Percentiles rank a stretch among this genome's conserved stretches.
These are phyloP conservation scores for Hyposoter dolosus DNA, from an alignment of 2,888 invertebrate species.

Conservation along the genomic window DNA sequence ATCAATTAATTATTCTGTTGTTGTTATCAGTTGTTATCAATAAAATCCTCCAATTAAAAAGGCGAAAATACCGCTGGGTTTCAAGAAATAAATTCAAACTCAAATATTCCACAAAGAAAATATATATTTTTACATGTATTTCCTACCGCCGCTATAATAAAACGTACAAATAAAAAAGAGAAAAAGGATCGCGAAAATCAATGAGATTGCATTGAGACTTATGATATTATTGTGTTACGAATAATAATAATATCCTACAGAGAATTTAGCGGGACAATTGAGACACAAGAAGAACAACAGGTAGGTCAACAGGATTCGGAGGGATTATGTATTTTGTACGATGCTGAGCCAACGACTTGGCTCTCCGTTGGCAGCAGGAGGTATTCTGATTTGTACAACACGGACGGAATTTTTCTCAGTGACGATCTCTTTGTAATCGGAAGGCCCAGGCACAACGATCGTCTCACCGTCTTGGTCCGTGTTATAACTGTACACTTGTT, in stretches of 20 bases:
- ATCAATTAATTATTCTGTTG: no score
- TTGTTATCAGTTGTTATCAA: no score
- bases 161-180: background rate
- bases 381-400: conserved; percentile 82
- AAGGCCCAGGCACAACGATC: conserved; percentile 80
- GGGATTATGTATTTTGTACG: conserved; percentile 78
- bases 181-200: background rate
- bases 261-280: background rate
- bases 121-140: background rate
- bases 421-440: conserved; percentile 79
- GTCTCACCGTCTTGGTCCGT: conserved; percentile 78
- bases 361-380: conserved; percentile 75
- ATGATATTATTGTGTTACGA: background rate
- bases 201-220: background rate
- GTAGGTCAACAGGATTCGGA: background rate
- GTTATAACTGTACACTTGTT: conserved; percentile 80
- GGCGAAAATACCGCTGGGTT: background rate
- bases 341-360: conserved; percentile 81
- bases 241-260: conserved; percentile 22
- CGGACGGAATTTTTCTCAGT: conserved; percentile 79
- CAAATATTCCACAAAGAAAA: background rate
- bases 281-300: background rate
- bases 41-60: no score
- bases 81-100: background rate
- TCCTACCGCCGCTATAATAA: background rate